Percentiles rank a stretch among this genome's conserved stretches.
These are phyloP conservation scores for Chrysomela aeneicollis DNA, from an alignment of 2,888 invertebrate species.

Conservation along the genomic window DNA sequence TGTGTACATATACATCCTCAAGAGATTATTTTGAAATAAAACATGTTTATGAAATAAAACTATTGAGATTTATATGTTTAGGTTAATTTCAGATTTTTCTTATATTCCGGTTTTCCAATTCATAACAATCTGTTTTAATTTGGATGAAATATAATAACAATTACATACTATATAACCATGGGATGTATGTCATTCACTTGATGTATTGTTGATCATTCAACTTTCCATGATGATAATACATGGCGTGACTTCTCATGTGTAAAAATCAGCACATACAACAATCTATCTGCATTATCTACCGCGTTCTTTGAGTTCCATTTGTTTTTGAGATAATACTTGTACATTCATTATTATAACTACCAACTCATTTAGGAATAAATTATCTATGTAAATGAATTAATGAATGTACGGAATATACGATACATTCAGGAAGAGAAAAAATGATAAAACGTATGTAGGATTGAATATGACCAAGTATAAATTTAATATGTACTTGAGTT, in stretches of 20 bases:
- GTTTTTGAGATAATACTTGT: constrained; percentile 5
- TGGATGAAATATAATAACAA: constrained; percentile 1
- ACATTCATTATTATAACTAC: not conserved
- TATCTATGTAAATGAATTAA: not conserved
- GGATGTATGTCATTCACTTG: constrained; percentile 23
- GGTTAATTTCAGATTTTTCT: too few species aligned
- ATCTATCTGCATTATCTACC: constrained; percentile 16
- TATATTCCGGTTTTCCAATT: not conserved
- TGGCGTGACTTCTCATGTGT: constrained; percentile 24
- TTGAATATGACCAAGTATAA: too few species aligned
- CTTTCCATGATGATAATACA: constrained; percentile 25
- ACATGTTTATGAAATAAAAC: too few species aligned
- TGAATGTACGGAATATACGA: constrained; percentile 4
- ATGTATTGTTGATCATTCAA: constrained; percentile 32
- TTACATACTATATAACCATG: too few species aligned
- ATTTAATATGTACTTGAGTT: too few species aligned
- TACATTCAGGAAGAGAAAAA: not conserved
- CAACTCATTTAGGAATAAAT: constrained; percentile 5
- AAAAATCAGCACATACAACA: constrained; percentile 22
- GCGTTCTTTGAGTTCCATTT: constrained; percentile 10
- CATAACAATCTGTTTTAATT: not conserved
- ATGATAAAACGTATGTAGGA: too few species aligned
- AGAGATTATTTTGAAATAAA: too few species aligned
- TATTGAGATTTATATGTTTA: too few species aligned
- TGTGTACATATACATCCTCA: too few species aligned